Evolutionary conservation across 2,113 vertebrate species (phyloP).

Genomic region (Grantiella picta): DNA sequence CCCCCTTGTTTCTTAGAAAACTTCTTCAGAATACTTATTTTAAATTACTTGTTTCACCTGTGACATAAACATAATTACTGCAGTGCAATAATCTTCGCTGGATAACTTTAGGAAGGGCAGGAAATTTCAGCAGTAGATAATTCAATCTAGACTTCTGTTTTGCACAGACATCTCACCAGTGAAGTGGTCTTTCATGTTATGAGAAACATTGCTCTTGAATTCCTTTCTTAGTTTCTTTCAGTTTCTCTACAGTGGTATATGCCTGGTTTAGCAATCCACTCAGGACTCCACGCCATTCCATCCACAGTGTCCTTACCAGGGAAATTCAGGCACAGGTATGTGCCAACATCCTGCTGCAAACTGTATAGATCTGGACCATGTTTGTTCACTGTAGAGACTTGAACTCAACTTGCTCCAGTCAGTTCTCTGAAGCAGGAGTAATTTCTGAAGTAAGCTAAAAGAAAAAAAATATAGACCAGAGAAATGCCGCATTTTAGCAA

Average conservation of each 20-base stretch:
- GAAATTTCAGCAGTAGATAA: not conserved
- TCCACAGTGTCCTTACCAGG: not conserved
- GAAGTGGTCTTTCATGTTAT: not conserved
- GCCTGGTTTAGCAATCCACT: not conserved
- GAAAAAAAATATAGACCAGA: not conserved
- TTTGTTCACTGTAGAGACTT: not conserved
- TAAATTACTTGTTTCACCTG: not conserved
- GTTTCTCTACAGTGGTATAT: not conserved
- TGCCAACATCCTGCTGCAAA: not conserved
- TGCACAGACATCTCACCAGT: not conserved
- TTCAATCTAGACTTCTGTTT: not conserved
- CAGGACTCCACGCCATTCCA: not conserved
- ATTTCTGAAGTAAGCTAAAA: not conserved
- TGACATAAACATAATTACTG: conserved; percentile 3
- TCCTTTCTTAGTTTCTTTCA: not conserved
- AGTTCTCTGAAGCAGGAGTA: not conserved
- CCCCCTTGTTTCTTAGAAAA: not conserved
- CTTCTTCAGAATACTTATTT: not conserved
- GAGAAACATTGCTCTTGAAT: not conserved
- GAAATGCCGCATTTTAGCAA: not conserved
- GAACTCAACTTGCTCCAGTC: not conserved
- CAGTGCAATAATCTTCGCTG: not conserved
- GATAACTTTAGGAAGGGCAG: not conserved
- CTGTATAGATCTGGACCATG: not conserved
- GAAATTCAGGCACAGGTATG: not conserved